Evolutionary conservation across 2,888 invertebrate species (phyloP).

Genomic region (Podotricha telesiphe): DNA sequence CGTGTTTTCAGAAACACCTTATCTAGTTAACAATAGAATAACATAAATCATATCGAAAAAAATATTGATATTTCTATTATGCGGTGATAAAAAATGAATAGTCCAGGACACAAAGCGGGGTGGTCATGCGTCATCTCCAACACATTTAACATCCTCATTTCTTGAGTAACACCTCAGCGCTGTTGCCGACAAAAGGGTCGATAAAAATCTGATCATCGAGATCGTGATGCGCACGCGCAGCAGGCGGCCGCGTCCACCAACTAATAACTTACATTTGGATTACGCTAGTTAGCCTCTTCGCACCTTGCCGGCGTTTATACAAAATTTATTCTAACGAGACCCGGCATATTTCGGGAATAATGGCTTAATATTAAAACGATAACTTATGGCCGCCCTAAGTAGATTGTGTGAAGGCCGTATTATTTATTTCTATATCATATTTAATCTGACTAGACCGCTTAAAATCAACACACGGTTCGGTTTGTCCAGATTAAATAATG

Average conservation of each 20-base stretch:
- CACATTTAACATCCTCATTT: slow-evolving; percentile 81
- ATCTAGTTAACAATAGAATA: slow-evolving; percentile 36
- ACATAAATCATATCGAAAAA: slow-evolving; percentile 46
- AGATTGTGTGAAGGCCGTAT: slow-evolving; percentile 51
- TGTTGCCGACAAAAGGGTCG: slow-evolving; percentile 79
- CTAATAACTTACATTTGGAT: slow-evolving; percentile 82
- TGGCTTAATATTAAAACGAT: slow-evolving; percentile 73
- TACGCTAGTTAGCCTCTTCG: slow-evolving; percentile 82
- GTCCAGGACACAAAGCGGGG: slow-evolving; percentile 59
- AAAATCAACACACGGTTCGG: slow-evolving; percentile 41
- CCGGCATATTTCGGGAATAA: slow-evolving; percentile 75
- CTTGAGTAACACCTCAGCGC: slow-evolving; percentile 79
- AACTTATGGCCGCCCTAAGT: slow-evolving; percentile 74
- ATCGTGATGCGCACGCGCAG: slow-evolving; percentile 63
- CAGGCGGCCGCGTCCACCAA: slow-evolving; percentile 66
- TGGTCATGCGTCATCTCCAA: slow-evolving; percentile 78
- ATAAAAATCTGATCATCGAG: slow-evolving; percentile 73
- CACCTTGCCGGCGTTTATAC: slow-evolving; percentile 78
- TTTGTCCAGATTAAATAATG: slow-evolving; percentile 29
- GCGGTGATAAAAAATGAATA: slow-evolving; percentile 48
- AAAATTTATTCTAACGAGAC: slow-evolving; percentile 77
- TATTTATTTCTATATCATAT: slow-evolving; percentile 64
- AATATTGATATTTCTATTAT: slow-evolving; percentile 77
- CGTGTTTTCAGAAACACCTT: slow-evolving; percentile 28
- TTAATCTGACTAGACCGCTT: slow-evolving; percentile 51